Conservation (phyloP, 35 echinoderm and acorn worm species). For the Apostichopus japonicus region DNA sequence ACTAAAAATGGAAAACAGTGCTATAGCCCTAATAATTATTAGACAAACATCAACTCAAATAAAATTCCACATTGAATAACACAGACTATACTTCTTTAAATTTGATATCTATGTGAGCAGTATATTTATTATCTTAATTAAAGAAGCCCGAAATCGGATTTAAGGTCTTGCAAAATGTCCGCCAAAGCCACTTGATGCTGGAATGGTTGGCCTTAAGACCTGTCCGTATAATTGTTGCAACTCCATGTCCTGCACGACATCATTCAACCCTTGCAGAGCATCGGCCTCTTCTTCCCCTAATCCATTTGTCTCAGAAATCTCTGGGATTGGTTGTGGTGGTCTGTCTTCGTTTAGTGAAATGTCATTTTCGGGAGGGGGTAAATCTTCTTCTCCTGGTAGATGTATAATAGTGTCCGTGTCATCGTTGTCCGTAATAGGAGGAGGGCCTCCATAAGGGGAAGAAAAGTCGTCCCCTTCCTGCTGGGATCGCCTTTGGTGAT, state of each 20-base stretch:
- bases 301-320: neutral
- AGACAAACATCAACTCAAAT: too few species aligned
- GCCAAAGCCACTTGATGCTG: conserved; percentile 14
- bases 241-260: conserved; percentile 46
- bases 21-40: too few species aligned
- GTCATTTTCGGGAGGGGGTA: neutral
- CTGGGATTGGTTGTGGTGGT: neutral
- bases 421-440: neutral
- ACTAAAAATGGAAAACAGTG: too few species aligned
- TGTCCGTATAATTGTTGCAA: neutral
- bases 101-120: too few species aligned
- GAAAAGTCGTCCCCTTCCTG: neutral
- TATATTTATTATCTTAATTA: too few species aligned
- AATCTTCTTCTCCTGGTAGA: neutral
- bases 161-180: conserved; percentile 33
- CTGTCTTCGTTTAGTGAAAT: too few species aligned
- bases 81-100: too few species aligned
- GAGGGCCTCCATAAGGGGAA: neutral
- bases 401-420: neutral
- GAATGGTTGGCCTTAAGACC: neutral
- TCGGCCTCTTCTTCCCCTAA: neutral
- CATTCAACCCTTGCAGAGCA: conserved; percentile 3
- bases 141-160: neutral
- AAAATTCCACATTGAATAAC: too few species aligned
- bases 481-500: neutral